Conservation (phyloP, 2,797 vertebrate species). For the Mallotus villosus region DNA sequence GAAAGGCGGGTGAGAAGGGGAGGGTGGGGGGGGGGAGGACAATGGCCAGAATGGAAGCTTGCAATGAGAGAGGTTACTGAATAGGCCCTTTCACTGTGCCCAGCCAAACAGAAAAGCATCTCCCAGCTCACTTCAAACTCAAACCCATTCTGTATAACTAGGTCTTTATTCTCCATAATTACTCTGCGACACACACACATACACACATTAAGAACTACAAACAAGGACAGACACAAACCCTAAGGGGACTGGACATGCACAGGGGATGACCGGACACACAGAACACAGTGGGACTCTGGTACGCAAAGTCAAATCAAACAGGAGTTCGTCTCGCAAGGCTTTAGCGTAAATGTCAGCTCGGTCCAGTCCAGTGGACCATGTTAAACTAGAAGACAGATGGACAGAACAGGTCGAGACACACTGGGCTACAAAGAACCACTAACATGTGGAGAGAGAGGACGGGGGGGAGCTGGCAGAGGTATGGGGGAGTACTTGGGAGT, state of each 20-base stretch:
- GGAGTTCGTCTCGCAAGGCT: no score
- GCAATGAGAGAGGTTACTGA: slow-evolving; percentile 75
- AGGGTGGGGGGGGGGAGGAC: slow-evolving; percentile 68
- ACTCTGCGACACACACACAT: slow-evolving; percentile 64
- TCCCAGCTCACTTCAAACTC: slow-evolving; percentile 82
- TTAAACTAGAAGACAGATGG: background rate
- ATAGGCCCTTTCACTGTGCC: slow-evolving; percentile 87
- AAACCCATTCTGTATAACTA: slow-evolving; percentile 83
- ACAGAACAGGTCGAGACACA: slow-evolving; percentile 30
- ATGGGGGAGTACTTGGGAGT: background rate
- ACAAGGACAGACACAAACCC: slow-evolving; percentile 29
- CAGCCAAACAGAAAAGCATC: slow-evolving; percentile 93
- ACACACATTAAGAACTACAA: slow-evolving; percentile 24
- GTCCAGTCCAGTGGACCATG: no score
- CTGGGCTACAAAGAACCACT: slow-evolving; percentile 21
- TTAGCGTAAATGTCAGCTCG: no score
- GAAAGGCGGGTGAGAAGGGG: slow-evolving; percentile 49
- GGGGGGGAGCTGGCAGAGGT: background rate
- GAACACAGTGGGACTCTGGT: no score
- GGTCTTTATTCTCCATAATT: slow-evolving; percentile 85
- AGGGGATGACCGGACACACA: background rate
- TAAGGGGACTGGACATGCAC: slow-evolving; percentile 16
- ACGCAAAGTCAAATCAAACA: no score
- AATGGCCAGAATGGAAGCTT: slow-evolving; percentile 79
- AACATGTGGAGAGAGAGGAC: slow-evolving; percentile 35